Base-by-base conservation (phyloP, 2,888 invertebrate species). In the Mesoligia furuncula region DNA sequence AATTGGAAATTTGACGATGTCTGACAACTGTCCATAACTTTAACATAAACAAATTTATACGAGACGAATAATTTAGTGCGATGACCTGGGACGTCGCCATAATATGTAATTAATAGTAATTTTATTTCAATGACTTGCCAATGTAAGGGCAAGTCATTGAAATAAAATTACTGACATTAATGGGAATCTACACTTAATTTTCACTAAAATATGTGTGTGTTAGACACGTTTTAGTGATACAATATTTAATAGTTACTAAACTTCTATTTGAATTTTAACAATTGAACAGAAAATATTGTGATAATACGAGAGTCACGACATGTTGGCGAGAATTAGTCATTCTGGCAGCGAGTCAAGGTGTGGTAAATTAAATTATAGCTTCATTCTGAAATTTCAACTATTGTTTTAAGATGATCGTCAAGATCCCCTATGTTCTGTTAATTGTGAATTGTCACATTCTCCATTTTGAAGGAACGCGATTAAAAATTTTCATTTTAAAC, bases 321-420 rank as follows among this genome's bases (percentile, higher is more conserved):
- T 90, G 91, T 91, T 92, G 89, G 90, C 90, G 90, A 84, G 93
- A 93, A 95, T 96, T 95, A 95, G 95, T 95, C 94, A 95, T 94
- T 94, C 91, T 96, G 96, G 96, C 96, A 95, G 85, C 88, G 94
- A 93, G 90, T 95, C 96, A 96, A 95, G 92, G 88, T 90, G 88
- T 91, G 87, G 89, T 92, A 93, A 94, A 95, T 95, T 93, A 95
- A 95, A 94, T 94, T 93, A 94, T 93, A 92, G 91, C 89, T 90
- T 87, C 89, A 90, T 91, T 90, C 92, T 92, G 90, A 92, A 85
- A 92, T 92, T 92, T 92, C 90, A 85, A 89, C 94, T 93, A 95
- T 96, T 95, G 95, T 95, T 93, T 92, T 88, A 93, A 89, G 92
- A 92, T 91, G 90, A 89, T 92, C 90, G 86, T 93, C 93, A 93